These are phyloP conservation scores for Ciconia maguari DNA, from an alignment of 2,113 vertebrate genomes.

Conservation along the genomic window DNA sequence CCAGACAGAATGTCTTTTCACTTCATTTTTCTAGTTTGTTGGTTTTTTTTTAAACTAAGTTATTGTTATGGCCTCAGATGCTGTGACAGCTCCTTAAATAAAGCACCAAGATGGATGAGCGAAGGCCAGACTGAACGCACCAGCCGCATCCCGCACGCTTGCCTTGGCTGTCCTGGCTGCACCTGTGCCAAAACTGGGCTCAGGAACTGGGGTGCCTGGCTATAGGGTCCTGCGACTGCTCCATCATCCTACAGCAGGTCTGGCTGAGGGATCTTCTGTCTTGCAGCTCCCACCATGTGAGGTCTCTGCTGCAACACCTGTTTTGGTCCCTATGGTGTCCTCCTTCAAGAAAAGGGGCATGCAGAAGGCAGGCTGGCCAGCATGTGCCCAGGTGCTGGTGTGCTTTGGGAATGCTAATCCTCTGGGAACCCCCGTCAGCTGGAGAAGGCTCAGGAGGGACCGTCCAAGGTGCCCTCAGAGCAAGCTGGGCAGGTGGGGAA, in stretches of 20 bases:
- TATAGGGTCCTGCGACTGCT: rapidly evolving
- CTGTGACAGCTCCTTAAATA: background rate
- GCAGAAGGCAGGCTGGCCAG: background rate
- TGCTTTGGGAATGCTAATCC: background rate
- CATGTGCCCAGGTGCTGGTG: background rate
- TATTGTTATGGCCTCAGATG: background rate
- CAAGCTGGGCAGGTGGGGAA: background rate
- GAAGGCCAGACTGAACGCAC: background rate
- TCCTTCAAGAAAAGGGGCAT: background rate
- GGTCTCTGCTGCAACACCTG: background rate
- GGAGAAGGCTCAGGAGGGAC: background rate
- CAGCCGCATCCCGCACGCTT: background rate
- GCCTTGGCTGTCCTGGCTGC: background rate
- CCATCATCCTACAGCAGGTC: background rate
- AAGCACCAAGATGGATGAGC: background rate
- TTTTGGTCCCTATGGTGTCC: background rate
- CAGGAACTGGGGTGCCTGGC: background rate
- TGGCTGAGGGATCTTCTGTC: background rate
- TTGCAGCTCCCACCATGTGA: background rate
- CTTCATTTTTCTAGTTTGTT: background rate
- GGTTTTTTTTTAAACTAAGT: background rate
- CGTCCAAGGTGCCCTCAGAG: background rate
- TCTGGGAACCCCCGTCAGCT: background rate
- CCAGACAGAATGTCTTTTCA: background rate
- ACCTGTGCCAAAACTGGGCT: background rate